These are phyloP conservation scores for Melinaea menophilus DNA, from an alignment of 2,888 invertebrate genomes.

Conservation along the genomic window DNA sequence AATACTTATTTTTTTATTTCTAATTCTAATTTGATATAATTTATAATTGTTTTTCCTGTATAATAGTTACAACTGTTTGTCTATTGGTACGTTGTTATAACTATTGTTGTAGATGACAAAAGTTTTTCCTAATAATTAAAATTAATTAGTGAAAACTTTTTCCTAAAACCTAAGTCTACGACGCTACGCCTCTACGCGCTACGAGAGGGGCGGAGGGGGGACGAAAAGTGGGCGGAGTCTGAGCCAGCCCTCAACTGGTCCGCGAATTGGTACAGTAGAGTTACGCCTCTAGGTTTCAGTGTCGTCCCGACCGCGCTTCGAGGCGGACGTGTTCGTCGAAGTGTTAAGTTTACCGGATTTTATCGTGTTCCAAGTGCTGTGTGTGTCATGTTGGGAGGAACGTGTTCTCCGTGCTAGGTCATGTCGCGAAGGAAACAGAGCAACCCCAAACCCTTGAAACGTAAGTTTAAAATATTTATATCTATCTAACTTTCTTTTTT, in stretches of 20 bases:
- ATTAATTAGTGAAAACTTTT: background rate
- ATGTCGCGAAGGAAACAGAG: constrained; percentile 98
- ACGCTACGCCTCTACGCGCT: constrained; percentile 40
- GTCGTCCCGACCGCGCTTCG: constrained; percentile 46
- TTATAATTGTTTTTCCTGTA: no score
- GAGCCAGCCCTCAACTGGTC: constrained; percentile 38
- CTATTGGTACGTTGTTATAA: no score
- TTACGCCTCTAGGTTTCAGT: constrained; percentile 45
- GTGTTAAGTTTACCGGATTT: constrained; percentile 38
- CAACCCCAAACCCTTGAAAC: constrained; percentile 97
- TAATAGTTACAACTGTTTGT: no score
- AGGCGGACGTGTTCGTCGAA: constrained; percentile 39
- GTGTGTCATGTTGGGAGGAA: constrained; percentile 63
- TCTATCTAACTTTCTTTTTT: no score
- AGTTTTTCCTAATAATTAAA: background rate
- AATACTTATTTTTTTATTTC: no score
- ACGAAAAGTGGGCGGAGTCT: constrained; percentile 47
- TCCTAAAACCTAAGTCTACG: constrained; percentile 31
- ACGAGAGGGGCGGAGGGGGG: constrained; percentile 35
- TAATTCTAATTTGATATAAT: no score
- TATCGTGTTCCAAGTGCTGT: constrained; percentile 42
- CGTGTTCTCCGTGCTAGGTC: constrained; percentile 60
- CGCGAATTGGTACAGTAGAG: constrained; percentile 47
- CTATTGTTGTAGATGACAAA: background rate
- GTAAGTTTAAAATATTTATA: constrained; percentile 77